A percentile compares a stretch with the other conserved stretches of the same genome.
phyloP scores from a whole-genome alignment of 2,888 invertebrate species.

The Drosophila acutilabella region DNA sequence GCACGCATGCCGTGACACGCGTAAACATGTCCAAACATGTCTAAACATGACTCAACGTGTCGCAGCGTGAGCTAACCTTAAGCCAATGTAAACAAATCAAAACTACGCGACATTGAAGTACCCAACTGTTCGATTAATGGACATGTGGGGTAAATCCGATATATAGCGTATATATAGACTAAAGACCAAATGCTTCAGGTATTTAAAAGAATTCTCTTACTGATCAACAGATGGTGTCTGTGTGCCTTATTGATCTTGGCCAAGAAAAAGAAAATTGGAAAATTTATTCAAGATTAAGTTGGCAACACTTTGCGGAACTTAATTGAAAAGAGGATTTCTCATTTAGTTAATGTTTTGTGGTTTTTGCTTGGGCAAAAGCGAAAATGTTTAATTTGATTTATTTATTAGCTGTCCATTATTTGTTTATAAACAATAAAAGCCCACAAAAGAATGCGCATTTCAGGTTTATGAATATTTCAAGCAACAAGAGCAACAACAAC shows the following conservation, averaged over 20 bases:
- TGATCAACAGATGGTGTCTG: not conserved
- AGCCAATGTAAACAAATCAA: conserved; percentile 1
- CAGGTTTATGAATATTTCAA: conserved; percentile 75
- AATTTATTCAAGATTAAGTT: conserved; percentile 8
- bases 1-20: conserved; percentile 24
- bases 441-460: conserved; percentile 72
- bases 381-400: conserved; percentile 70
- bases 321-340: conserved; percentile 20
- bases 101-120: not conserved
- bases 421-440: conserved; percentile 79
- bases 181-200: no score
- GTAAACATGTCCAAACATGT: conserved; percentile 3
- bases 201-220: no score
- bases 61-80: not conserved
- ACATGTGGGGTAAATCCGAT: no score
- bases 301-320: conserved; percentile 22
- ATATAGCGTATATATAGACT: no score
- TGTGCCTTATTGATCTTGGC: conserved; percentile 31
- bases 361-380: conserved; percentile 9
- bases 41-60: conserved; percentile 5
- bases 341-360: conserved; percentile 19
- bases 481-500: conserved; percentile 38
- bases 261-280: not conserved
- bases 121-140: not conserved
- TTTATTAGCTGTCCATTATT: conserved; percentile 77